These are phyloP conservation scores for Zhengitettix transpicula DNA, from an alignment of 2,888 invertebrate genomes.

Conservation along the genomic window DNA sequence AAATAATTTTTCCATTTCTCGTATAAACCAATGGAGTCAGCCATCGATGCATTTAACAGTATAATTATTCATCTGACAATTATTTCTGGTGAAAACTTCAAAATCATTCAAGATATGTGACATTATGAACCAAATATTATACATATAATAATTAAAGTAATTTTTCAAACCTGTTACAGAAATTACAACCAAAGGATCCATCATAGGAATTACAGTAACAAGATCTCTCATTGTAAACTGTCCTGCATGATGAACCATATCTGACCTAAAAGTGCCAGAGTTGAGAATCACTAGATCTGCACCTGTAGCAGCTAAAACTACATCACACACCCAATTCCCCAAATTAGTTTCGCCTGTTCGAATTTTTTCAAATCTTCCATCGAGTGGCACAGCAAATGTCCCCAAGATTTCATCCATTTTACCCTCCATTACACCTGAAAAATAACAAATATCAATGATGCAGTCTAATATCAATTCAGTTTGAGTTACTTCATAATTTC, in stretches of 20 bases:
- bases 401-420: constrained; percentile 75
- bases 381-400: constrained; percentile 68
- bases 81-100: no score
- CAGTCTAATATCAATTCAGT: neutral
- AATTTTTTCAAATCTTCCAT: constrained; percentile 67
- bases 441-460: neutral
- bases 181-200: constrained; percentile 65
- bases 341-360: constrained; percentile 76
- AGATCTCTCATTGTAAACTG: constrained; percentile 73
- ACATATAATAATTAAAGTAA: no score
- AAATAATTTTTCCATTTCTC: no score
- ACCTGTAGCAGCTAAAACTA: constrained; percentile 67
- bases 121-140: no score
- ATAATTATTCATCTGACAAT: no score
- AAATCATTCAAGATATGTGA: no score
- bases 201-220: constrained; percentile 67
- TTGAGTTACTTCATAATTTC: no score
- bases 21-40: no score
- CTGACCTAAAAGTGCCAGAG: constrained; percentile 72
- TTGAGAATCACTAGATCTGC: constrained; percentile 75
- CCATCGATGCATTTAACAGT: no score
- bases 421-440: constrained; percentile 56
- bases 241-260: constrained; percentile 61
- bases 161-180: constrained; percentile 40
- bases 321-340: constrained; percentile 59